Base-by-base conservation (phyloP, 2,888 invertebrate species). In the Scrobipalpa atriplicella region DNA sequence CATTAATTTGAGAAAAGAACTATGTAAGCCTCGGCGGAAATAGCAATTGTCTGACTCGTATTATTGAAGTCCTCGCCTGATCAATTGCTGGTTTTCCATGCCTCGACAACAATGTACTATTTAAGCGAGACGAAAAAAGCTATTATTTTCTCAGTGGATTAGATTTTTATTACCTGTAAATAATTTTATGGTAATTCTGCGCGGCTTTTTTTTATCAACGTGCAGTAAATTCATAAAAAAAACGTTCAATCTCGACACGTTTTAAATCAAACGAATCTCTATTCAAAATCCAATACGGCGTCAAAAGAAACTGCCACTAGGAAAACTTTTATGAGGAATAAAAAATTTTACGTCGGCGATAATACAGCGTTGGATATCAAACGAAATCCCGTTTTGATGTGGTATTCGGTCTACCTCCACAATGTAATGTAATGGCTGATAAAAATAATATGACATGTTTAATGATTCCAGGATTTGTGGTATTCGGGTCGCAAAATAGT, bases 281-380 rank as follows among this genome's bases (percentile, higher is more conserved):
- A 56, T 56, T 56, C 54, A 16, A 58, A 58, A 58, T 61, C 61
- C 61, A 61, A 61, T 61, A 61, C 41, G 61, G 61, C 61, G 61
- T 18, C 41, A 60, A 60, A 47, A 38, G 16, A 5, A 61, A 61
- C 41, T 61, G 39, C 41, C 61, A 39, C 18, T 36, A 38, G 38
- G 16, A 41, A 41, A 9, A 61, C 19, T 38, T 61, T 61, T 61
- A 61, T 41, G 61, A 61, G 10, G 16, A 61, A 61, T 61, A 61
- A 61, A 61, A 60, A 61, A 61, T 41, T 61, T 61, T 61, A 61
- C 61, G 61, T 61, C 16, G 41, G 19, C 41, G 41, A 41, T 61
- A 61, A 61, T 41, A 41, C 61, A 18, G 41, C 41, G 39, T 61
- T 39, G 61, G 61, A 21, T 61, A 41, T 61, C 19, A 61, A 61